These are phyloP conservation scores for Megalops atlanticus DNA, from an alignment of 2,113 vertebrate species.

Conservation along the genomic window DNA sequence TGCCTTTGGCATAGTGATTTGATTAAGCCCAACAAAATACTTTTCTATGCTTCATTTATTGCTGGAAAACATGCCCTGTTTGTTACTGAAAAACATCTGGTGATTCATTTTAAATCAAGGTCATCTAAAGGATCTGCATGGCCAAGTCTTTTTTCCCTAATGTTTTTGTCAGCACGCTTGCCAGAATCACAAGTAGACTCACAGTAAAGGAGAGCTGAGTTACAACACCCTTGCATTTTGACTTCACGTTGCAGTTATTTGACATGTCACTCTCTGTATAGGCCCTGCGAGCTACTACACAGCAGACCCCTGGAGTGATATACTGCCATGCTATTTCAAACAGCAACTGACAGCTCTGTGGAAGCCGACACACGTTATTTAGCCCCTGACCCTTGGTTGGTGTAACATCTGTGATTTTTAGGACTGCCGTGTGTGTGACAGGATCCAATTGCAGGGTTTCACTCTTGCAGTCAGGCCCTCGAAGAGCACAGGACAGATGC, in stretches of 20 bases:
- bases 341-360: no score
- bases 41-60: conserved; percentile 28
- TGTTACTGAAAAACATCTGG: conserved; percentile 13
- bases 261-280: neutral
- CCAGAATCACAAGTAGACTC: neutral
- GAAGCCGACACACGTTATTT: no score
- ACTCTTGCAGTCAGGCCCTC: no score
- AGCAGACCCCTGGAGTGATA: neutral
- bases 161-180: neutral
- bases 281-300: neutral
- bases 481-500: no score
- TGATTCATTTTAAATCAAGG: neutral
- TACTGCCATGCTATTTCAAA: no score
- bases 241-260: neutral
- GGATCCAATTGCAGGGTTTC: no score
- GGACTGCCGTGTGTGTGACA: no score
- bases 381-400: no score
- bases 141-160: neutral
- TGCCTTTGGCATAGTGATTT: neutral
- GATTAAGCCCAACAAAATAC: neutral
- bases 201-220: neutral
- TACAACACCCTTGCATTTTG: neutral
- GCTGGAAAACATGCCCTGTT: conserved; percentile 9
- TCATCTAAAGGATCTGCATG: conserved; percentile 20
- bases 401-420: no score